Conservation (phyloP, 2,888 invertebrate genomes). For the Lithophane semibrunnea region DNA sequence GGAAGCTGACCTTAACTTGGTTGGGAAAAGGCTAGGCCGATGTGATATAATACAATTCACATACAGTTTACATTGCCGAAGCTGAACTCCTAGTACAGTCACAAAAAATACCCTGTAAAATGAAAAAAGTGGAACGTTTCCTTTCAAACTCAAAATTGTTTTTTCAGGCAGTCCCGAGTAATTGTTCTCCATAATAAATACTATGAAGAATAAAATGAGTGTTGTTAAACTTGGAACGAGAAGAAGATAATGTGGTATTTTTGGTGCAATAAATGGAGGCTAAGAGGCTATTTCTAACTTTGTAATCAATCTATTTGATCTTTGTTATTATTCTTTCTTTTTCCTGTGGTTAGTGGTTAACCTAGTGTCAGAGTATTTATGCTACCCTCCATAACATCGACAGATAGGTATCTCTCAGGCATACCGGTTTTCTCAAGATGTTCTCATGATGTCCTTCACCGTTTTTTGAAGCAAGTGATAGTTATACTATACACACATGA, state of each 20-base stretch:
- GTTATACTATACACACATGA: too few species aligned
- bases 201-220: constrained; percentile 26
- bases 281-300: background rate
- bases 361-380: too few species aligned
- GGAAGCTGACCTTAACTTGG: too few species aligned
- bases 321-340: too few species aligned
- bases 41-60: background rate
- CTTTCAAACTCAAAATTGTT: constrained; percentile 27
- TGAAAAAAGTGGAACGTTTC: background rate
- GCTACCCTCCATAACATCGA: too few species aligned
- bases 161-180: constrained; percentile 19
- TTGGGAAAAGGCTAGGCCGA: too few species aligned
- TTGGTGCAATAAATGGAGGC: background rate
- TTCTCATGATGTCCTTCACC: too few species aligned
- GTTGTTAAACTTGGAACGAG: background rate
- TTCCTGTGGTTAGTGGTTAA: too few species aligned
- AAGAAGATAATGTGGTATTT: constrained; percentile 19
- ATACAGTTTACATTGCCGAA: background rate
- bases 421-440: too few species aligned
- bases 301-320: background rate
- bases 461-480: too few species aligned
- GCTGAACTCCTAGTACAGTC: background rate
- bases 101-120: constrained; percentile 1
- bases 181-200: constrained; percentile 31
- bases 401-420: too few species aligned